Evolutionary conservation across 2,888 invertebrate species (phyloP).

Genomic region (Idaea biselata): DNA sequence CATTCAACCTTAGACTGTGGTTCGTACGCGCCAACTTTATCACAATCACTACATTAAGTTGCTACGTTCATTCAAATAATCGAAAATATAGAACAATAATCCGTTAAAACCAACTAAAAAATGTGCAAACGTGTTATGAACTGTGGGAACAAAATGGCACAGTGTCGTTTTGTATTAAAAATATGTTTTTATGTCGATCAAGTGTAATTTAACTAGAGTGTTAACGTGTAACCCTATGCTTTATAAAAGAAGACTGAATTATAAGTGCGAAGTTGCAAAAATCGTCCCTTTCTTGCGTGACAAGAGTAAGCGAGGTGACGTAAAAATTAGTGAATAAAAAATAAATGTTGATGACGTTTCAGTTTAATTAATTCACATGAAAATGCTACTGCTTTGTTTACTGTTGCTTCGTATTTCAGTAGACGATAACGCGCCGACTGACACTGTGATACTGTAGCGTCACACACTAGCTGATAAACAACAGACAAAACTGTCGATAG

Average conservation of each 20-base stretch:
- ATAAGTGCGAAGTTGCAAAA: not conserved
- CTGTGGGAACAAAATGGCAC: not conserved
- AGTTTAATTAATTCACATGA: slow-evolving; percentile 41
- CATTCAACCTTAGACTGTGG: slow-evolving; percentile 51
- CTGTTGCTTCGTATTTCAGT: slow-evolving; percentile 47
- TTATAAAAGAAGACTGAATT: not conserved
- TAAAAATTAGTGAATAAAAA: slow-evolving; percentile 8
- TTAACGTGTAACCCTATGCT: not conserved
- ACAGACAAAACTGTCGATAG: not conserved
- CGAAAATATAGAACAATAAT: not conserved
- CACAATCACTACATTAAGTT: not conserved
- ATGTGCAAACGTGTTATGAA: not conserved
- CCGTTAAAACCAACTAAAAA: not conserved
- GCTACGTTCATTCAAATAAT: not conserved
- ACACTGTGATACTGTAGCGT: not conserved
- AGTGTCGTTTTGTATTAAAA: not conserved
- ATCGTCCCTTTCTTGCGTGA: not conserved
- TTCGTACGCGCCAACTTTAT: not conserved
- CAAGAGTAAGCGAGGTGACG: slow-evolving; percentile 4
- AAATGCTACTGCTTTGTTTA: slow-evolving; percentile 52
- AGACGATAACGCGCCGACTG: slow-evolving; percentile 48
- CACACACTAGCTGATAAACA: not conserved
- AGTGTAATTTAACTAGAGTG: not conserved
- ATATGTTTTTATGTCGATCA: not conserved
- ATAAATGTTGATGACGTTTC: slow-evolving; percentile 26